Percentiles rank a stretch among this genome's conserved stretches.
Evolutionary conservation across 2,113 vertebrate genomes (phyloP).

Genomic region (Scatophagus argus): DNA sequence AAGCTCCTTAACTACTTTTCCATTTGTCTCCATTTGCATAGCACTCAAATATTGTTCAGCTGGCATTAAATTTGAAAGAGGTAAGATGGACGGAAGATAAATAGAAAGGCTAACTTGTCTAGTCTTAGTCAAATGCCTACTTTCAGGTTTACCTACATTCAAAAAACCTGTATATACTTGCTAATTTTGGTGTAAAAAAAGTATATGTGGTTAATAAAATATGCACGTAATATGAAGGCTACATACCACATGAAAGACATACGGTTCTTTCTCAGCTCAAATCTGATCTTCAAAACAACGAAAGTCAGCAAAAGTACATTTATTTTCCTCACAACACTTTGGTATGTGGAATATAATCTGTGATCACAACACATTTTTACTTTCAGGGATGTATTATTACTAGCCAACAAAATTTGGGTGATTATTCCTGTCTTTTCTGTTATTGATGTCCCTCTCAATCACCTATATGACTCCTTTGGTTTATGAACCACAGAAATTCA

Average conservation of each 20-base stretch:
- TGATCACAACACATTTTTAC: not conserved
- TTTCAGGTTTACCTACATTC: no score
- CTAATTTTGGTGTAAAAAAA: no score
- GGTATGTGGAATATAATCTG: not conserved
- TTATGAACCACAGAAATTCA: conserved; percentile 54
- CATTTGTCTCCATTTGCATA: no score
- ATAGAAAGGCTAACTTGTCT: no score
- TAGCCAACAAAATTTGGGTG: not conserved
- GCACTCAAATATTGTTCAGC: no score
- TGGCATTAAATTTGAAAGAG: no score
- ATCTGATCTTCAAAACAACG: not conserved
- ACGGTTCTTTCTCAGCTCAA: not conserved
- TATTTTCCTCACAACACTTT: not conserved
- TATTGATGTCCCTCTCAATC: conserved; percentile 13
- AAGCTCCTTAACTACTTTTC: no score
- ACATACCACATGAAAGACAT: not conserved
- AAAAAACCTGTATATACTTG: no score
- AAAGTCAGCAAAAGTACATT: not conserved
- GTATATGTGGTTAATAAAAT: not conserved
- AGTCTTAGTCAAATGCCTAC: no score
- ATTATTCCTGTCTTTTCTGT: not conserved
- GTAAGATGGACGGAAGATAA: no score
- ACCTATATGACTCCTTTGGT: conserved; percentile 32
- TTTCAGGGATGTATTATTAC: not conserved
- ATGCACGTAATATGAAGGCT: not conserved